These are phyloP conservation scores for Zhengitettix transpicula DNA, from an alignment of 2,888 invertebrate species.

Conservation along the genomic window DNA sequence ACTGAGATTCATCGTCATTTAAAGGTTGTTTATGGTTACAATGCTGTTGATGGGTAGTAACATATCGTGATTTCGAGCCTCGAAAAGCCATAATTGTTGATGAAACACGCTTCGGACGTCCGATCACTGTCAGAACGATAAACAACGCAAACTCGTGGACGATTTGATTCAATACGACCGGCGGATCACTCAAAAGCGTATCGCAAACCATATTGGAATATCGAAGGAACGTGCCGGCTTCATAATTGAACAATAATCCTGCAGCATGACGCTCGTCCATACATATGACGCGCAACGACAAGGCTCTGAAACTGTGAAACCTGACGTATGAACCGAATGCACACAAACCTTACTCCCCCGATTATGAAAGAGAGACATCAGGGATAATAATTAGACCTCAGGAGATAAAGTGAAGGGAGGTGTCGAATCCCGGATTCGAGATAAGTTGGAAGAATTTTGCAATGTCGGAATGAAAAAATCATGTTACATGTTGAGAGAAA, in stretches of 20 bases:
- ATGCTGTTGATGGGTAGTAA: neutral
- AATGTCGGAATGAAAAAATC: neutral
- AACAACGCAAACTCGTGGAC: conserved; percentile 5
- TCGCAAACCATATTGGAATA: conserved; percentile 2
- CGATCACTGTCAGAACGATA: neutral
- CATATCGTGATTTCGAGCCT: neutral
- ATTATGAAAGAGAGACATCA: neutral
- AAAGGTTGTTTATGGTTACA: neutral
- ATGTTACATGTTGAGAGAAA: neutral
- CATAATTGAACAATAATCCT: neutral
- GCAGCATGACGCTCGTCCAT: neutral
- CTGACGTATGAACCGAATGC: neutral
- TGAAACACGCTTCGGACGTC: too few species aligned
- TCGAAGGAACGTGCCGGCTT: neutral
- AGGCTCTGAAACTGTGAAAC: neutral
- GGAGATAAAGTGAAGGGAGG: neutral
- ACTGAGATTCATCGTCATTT: neutral
- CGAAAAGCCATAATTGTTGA: neutral
- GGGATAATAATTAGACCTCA: neutral
- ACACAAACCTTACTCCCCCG: neutral
- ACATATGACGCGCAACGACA: neutral
- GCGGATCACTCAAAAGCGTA: conserved; percentile 5
- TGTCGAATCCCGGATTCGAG: neutral
- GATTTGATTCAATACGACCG: conserved; percentile 7
- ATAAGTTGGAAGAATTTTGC: neutral